A percentile compares a stretch with the other conserved stretches of the same genome.
Conservation (phyloP, 2,888 invertebrate species). For the Caenorhabditis sp. region DNA sequence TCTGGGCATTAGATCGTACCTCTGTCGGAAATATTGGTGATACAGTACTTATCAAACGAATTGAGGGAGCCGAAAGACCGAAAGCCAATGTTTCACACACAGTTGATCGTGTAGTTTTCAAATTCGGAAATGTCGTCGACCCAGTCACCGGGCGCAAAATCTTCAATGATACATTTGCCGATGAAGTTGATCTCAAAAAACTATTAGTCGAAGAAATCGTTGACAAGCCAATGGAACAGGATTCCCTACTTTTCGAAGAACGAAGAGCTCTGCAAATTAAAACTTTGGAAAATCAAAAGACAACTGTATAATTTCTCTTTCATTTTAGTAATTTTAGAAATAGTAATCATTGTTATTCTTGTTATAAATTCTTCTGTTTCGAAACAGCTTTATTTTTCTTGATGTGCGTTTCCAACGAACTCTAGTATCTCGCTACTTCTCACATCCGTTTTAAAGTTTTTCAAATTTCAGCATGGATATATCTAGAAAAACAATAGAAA, state of each 20-base stretch:
- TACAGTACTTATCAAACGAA: slow-evolving; percentile 59
- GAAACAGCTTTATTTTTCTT: background rate
- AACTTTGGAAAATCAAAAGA: slow-evolving; percentile 44
- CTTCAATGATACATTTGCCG: slow-evolving; percentile 57
- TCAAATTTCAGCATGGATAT: slow-evolving; percentile 38
- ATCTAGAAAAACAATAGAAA: slow-evolving; percentile 18
- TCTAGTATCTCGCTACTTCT: too few species aligned
- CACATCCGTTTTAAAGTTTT: too few species aligned
- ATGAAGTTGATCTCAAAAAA: slow-evolving; percentile 58
- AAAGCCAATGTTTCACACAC: slow-evolving; percentile 58
- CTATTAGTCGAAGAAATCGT: slow-evolving; percentile 59
- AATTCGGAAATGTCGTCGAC: slow-evolving; percentile 62
- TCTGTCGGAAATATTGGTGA: slow-evolving; percentile 57
- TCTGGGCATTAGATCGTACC: slow-evolving; percentile 64
- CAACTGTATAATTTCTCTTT: slow-evolving; percentile 13
- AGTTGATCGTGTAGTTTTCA: slow-evolving; percentile 60
- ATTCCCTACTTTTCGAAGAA: slow-evolving; percentile 60
- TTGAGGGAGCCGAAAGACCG: slow-evolving; percentile 53
- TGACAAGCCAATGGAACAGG: slow-evolving; percentile 59
- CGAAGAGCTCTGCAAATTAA: slow-evolving; percentile 52
- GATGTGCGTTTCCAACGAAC: too few species aligned
- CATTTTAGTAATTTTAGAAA: slow-evolving; percentile 3
- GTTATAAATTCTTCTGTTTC: slow-evolving; percentile 5
- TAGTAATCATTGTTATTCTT: background rate
- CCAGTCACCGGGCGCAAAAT: slow-evolving; percentile 64